Base-by-base conservation (phyloP, 2,888 invertebrate species). In the Himalopsyche kuldschensis region DNA sequence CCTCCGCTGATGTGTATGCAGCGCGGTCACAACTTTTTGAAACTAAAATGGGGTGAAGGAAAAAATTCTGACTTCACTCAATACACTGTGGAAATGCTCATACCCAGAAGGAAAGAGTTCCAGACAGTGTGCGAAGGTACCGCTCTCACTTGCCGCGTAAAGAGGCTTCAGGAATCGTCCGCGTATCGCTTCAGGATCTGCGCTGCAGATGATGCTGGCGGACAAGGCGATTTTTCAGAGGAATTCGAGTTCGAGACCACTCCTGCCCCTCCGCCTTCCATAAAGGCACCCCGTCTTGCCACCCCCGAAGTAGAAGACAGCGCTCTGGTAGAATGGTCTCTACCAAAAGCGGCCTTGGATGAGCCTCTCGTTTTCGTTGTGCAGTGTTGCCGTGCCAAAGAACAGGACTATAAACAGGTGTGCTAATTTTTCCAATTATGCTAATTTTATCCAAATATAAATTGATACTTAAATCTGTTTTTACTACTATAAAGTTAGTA, bases 31-130 rank as follows among this genome's bases (percentile, higher is more conserved):
- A 97, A 96, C 90, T 94, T 94, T 90, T 93, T 98, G 87, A 97
- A 96, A 89, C 92, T 98, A 84, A 97, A 96, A 90, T 98, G 98
- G 96, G 95, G 94, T 79, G 95, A 95, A 85, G 93, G 94, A 47
- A 93, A 94, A 87, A 94, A 94, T 88, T 89, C 92, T 88, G 96
- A 96, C 88, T 94, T 94, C 88, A 94, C 95, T 80, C 94, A 94
- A 88, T 97, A 96, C 91, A 94, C 94, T 88, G 93, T 97, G 84
- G 96, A 97, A 91, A 96, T 97, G 96, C 95, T 95, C 87, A 95
- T 94, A 87, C 91, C 92, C 15, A 92, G 95, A 83, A 91, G 90
- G 41, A 93, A 93, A 85, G 95, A 95, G 88, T 95, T 93, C 89
- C 94, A 95, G 86, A 92, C 93, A 79, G 94, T 95, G 85, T 97